Percentiles rank a stretch among this genome's conserved stretches.
These are phyloP conservation scores for Eudemis profundana DNA, from an alignment of 2,888 invertebrate species.

Conservation along the genomic window DNA sequence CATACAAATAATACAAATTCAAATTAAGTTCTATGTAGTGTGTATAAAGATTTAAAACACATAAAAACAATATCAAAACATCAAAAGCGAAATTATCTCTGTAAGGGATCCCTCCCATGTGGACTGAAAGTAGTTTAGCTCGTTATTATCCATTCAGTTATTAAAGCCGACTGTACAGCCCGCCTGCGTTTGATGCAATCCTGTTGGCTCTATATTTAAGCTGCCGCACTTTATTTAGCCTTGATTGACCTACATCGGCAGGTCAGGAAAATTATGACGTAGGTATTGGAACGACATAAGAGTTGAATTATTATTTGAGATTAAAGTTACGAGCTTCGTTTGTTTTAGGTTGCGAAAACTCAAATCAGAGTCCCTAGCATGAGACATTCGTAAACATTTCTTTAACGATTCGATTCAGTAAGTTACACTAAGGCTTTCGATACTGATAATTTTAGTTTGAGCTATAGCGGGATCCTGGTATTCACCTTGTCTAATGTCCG, in stretches of 20 bases:
- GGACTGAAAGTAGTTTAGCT: too few species aligned
- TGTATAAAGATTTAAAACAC: too few species aligned
- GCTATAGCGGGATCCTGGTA: too few species aligned
- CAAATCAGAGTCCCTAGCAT: background rate
- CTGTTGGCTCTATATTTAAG: constrained; percentile 20
- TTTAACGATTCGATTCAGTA: too few species aligned
- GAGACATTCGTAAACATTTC: background rate
- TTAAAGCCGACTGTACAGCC: background rate
- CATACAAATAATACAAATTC: too few species aligned
- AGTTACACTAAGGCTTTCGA: too few species aligned
- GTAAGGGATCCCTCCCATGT: too few species aligned
- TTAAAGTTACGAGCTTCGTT: background rate
- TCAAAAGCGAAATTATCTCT: too few species aligned
- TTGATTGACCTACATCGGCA: constrained; percentile 16
- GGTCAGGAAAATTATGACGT: constrained; percentile 16
- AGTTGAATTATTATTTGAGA: background rate
- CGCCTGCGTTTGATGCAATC: constrained; percentile 3
- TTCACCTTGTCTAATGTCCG: too few species aligned
- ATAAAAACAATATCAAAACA: too few species aligned
- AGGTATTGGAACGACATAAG: background rate
- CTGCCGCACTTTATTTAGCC: constrained; percentile 7
- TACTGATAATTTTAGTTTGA: too few species aligned
- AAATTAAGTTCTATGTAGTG: too few species aligned
- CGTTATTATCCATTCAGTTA: background rate
- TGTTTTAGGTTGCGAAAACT: background rate